Percentiles rank a stretch among this genome's conserved stretches.
Conservation (phyloP, 2,888 invertebrate genomes). For the Microplitis deprimator region DNA sequence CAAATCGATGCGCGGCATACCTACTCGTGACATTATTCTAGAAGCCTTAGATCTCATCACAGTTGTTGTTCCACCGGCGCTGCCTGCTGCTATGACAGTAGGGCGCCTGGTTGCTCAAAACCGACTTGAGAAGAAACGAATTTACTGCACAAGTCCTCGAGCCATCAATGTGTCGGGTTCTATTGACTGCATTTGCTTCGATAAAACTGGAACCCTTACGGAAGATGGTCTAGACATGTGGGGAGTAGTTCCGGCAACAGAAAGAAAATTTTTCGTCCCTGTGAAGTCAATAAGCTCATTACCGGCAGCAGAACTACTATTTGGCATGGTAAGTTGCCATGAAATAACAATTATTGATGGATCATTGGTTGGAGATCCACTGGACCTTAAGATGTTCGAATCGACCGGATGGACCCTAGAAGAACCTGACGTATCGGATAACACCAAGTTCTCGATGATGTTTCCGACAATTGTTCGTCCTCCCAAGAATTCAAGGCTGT, state of each 20-base stretch:
- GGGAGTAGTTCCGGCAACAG: constrained; percentile 84
- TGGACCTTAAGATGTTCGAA: constrained; percentile 98
- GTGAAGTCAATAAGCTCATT: constrained; percentile 73
- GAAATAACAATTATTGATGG: constrained; percentile 92
- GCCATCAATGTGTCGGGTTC: constrained; percentile 95
- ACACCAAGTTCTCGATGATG: constrained; percentile 87
- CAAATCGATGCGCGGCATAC: constrained; percentile 82
- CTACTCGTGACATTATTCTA: constrained; percentile 78
- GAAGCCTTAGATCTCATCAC: constrained; percentile 94
- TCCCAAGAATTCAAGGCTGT: constrained; percentile 57
- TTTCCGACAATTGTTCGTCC: constrained; percentile 90
- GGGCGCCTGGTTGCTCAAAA: constrained; percentile 92
- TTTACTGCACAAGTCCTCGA: constrained; percentile 93
- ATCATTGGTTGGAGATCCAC: constrained; percentile 91
- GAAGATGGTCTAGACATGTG: constrained; percentile 97
- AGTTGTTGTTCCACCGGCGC: constrained; percentile 94
- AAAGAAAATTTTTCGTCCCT: constrained; percentile 71
- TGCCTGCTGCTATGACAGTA: constrained; percentile 97
- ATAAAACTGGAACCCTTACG: constrained; percentile 96
- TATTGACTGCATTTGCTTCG: constrained; percentile 90
- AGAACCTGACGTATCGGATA: constrained; percentile 88
- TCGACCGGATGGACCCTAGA: constrained; percentile 93
- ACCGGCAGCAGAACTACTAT: constrained; percentile 75
- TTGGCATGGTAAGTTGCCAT: constrained; percentile 94
- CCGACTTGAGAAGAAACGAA: constrained; percentile 82